Evolutionary conservation across 2,797 vertebrate species (phyloP), one percentile per base, ranked within the genome.

Genomic region (Rhynchonycteris naso): DNA sequence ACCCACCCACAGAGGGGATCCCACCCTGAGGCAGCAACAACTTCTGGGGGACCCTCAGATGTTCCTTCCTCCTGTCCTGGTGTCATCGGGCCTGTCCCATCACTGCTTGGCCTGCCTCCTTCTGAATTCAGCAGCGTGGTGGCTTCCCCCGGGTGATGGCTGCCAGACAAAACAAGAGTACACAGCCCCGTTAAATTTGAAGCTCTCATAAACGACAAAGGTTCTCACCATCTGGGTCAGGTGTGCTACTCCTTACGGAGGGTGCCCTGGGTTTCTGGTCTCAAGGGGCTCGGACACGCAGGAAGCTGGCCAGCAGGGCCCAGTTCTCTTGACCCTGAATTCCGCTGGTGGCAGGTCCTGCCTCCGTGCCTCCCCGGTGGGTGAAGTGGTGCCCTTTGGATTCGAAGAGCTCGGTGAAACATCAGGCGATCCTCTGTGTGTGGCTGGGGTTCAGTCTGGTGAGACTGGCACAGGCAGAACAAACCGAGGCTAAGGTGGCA

Each of bases 31-130:
- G 47, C 6, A 6, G 18, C n/a, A 4, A 12, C 0, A 2, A 15
- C 0, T 2, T 38, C 43, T 0, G 4, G 50, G 26, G 66, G 14
- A 0, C 15, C 74, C 7, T 19, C 2, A 3, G 7, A 16, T 5
- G 24, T 21, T 43, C 69, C 18, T 2, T 4, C 54, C 52, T n/a
- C 58, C 21, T 9, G 2, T 11, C 14, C 26, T 2, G 13, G 16
- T 15, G 26, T 16, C 33, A 0, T 11, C 28, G 5, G 24, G 28
- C 19, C 24, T 16, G 4, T 8, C 58, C 47, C 26, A 0, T 16
- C 16, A 0, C 43, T 1, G 13, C 35, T n/a, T 8, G 26, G 18
- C 54, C 21, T 0, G 26, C 28, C 63, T 5, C 3, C 11, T 71
- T 52, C 47, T 24, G 74, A 52, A 21, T n/a, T n/a, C 66, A 30